Base-by-base conservation (phyloP, 1,140 invertebrate genomes). In the Pararge aegeria region DNA sequence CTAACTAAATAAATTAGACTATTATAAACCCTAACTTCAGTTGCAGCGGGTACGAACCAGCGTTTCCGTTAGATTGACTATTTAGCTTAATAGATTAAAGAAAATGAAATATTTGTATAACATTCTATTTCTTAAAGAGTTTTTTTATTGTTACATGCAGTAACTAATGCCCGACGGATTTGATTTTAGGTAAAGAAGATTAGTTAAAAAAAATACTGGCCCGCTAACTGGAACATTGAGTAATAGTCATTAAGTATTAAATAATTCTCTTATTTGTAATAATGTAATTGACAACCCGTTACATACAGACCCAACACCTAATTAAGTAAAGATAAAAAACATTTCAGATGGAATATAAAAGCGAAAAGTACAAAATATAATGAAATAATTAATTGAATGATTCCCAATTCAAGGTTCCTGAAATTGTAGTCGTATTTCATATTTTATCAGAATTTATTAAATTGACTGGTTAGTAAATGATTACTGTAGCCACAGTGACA, bases 1-100 rank as follows among this genome's bases (percentile, higher is more conserved):
- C 66, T 68, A 72, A 76, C 59, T 75, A 71, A 78, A 76, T 73
- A 70, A 79, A 75, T 75, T 76, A 76, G 58, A 68, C 68, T 78
- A 77, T 68, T 57, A 42, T 58, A 58, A 40, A 63, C 49, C 52
- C 55, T 63, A 56, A 57, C 48, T 63, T 57, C 60, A 56, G 50
- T 56, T 56, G 29, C 30, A 62, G 55, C 60, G 46, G 60, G 27
- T 63, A 48, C 18, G 34, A 53, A 56, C 53, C 58, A 61, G 58
- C 49, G 44, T 53, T 68, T 83, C 81, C 78, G 80, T 83, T 81
- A 78, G 68, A 73, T 54, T 65, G 27, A 65, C 62, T 67, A 67
- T 66, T 51, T 50, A 24, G 2, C 24, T 24, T 24, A 37, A 4
- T 5, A 37, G 9, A 60, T 52, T 27, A 61, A 61, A 51, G 51